Evolutionary conservation across 2,797 vertebrate genomes (phyloP), one percentile per base, ranked within the genome.

Genomic region (Lepilemur septentrionalis): DNA sequence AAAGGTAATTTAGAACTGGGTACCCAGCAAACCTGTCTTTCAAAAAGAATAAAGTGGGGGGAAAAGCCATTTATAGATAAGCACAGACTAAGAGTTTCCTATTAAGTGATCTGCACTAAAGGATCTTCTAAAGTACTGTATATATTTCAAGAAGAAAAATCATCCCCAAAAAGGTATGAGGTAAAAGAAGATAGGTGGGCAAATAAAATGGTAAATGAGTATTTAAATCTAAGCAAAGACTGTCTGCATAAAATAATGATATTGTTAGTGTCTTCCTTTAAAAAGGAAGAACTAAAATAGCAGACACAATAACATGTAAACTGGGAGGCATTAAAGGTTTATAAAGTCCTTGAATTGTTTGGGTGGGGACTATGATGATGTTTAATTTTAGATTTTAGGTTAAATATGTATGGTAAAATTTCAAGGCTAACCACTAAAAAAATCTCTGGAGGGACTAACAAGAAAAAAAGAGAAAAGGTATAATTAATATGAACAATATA

Each of bases 201-300:
- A 91, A 93, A 97, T 80, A 91, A 95, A 93, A 89, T 50, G 52
- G 55, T 59, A 91, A 85, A 89, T 23, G 78, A 83, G 38, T 88
- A 75, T 86, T 95, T 82, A 82, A 89, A 96, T 67, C n/a, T 73
- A 95, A 89, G 63, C n/a, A 73, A 93, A 65, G 14, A 59, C n/a
- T 84, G 10, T 88, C 41, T 83, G 57, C 43, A 93, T 69, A 93
- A 94, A 94, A 83, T 94, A 69, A 78, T 41, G 35, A 81, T 82
- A 80, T n/a, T 89, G 35, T 65, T 86, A 86, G 35, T 88, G 9
- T 70, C 50, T 86, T 94, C 75, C 80, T 94, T 69, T 69, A 92
- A 69, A 94, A 87, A 90, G 41, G 63, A 90, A 61, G 59, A 86
- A 88, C 63, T 88, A 75, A 92, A 92, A 92, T 32, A 86, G 32